Evolutionary conservation across 2,797 vertebrate genomes (phyloP).

Genomic region (Enteromius viviparus): DNA sequence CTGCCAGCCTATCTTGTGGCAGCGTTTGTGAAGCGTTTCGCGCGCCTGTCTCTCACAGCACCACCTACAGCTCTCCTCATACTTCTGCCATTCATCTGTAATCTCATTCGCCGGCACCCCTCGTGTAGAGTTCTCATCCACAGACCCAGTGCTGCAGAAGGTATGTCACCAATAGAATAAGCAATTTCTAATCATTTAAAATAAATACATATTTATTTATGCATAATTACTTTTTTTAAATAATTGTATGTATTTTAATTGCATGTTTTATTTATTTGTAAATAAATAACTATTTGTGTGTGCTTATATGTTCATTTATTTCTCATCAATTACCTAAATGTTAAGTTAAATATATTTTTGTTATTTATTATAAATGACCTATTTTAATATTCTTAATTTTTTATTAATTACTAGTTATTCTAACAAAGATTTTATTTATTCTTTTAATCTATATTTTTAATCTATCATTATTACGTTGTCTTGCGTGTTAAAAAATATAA

Average conservation of each 20-base stretch:
- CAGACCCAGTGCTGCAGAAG: slow-evolving; percentile 75
- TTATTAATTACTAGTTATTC: background rate
- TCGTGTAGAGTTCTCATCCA: slow-evolving; percentile 87
- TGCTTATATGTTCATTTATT: background rate
- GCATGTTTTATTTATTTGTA: background rate
- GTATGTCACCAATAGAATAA: slow-evolving; percentile 39
- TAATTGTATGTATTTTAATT: background rate
- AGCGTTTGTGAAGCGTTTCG: slow-evolving; percentile 90
- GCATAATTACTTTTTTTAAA: background rate
- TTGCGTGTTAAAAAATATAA: background rate
- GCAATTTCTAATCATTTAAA: background rate
- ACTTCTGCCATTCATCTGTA: slow-evolving; percentile 90
- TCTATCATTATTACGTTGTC: background rate
- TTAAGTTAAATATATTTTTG: background rate
- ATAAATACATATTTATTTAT: background rate
- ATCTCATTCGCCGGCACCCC: slow-evolving; percentile 91
- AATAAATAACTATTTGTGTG: background rate
- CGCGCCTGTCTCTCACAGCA: slow-evolving; percentile 87
- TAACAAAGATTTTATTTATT: background rate
- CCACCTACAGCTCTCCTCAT: slow-evolving; percentile 88
- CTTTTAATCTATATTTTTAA: background rate
- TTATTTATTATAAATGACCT: background rate
- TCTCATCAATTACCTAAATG: no score
- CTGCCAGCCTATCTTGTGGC: slow-evolving; percentile 92
- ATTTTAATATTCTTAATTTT: background rate